Evolutionary conservation across 2,888 invertebrate species (phyloP).

Genomic region (Eubasilissa splendida): DNA sequence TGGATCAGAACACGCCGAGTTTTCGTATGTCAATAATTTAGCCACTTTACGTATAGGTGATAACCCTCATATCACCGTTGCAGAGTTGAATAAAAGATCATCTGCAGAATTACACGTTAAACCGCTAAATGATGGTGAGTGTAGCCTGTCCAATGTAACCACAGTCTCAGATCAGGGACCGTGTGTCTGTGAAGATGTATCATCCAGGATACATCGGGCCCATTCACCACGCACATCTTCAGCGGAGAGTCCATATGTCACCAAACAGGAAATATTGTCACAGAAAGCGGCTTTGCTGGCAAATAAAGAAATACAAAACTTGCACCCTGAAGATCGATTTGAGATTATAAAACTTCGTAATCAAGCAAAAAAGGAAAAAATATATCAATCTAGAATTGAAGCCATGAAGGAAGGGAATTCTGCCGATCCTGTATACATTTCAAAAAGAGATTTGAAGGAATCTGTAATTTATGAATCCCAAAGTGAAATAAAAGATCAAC

Average conservation of each 20-base stretch:
- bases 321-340: constrained; percentile 68
- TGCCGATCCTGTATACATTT: constrained; percentile 68
- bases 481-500: constrained; percentile 65
- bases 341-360: constrained; percentile 72
- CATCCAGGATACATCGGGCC: constrained; percentile 46
- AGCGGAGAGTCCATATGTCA: constrained; percentile 71
- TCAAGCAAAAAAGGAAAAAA: constrained; percentile 72
- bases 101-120: constrained; percentile 44
- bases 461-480: constrained; percentile 72
- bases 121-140: constrained; percentile 34
- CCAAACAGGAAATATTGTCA: constrained; percentile 70
- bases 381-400: constrained; percentile 71
- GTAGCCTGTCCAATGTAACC: background rate
- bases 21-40: constrained; percentile 40
- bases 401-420: constrained; percentile 34
- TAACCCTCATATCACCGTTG: constrained; percentile 72
- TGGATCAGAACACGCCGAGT: constrained; percentile 28
- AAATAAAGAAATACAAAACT: constrained; percentile 67
- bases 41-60: constrained; percentile 64
- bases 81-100: constrained; percentile 63
- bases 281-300: constrained; percentile 71
- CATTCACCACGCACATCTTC: constrained; percentile 61
- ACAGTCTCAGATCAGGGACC: constrained; percentile 20
- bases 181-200: constrained; percentile 56
- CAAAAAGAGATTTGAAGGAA: constrained; percentile 71